Evolutionary conservation across 1,140 invertebrate species (phyloP), one percentile per base, ranked within the genome.

Genomic region (Leptonema lineaticorne): DNA sequence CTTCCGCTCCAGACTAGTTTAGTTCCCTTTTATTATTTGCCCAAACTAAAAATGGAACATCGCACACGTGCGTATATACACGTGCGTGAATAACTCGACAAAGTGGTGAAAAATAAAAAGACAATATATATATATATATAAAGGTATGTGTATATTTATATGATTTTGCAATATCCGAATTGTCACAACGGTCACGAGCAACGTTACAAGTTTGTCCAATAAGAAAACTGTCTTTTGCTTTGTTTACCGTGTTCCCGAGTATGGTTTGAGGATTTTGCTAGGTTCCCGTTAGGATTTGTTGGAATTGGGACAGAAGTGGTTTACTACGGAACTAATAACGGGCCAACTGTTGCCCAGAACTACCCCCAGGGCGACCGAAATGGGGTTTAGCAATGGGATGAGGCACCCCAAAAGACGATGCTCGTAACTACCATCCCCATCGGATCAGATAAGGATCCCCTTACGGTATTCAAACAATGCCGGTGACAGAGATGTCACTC

Each of bases 1-100:
- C 59, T 70, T 70, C 69, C 69, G 69, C 64, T 70, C 45, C 48
- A 63, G 64, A 70, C 69, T 66, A 64, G 69, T 70, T 59, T 67
- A 22, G n/a, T n/a, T n/a, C n/a, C 18, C 37, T 24, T 53, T 53
- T 53, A 53, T 53, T 53, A 53, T 53, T n/a, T 53, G 50, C 27
- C 27, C 22, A 14, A 26, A 11, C 50, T 53, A 53, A 53, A 48
- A 53, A 53, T 53, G 50, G 50, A 53, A 53, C 50, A 53, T 11
- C 50, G 16, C 9, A 41, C 37, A 41, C 37, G n/a, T n/a, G n/a
- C n/a, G n/a, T n/a, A n/a, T n/a, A 41, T 16, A 41, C 37, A 4
- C 11, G 9, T 41, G 37, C 37, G 9, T 11, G 3, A 11, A 11
- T 41, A 41, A 14, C 11, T 33, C 5, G 2, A 41, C 37, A 16